A percentile compares a stretch with the other conserved stretches of the same genome.
Evolutionary conservation across 2,888 invertebrate genomes (phyloP).

Genomic region (Limnephilus auricula): DNA sequence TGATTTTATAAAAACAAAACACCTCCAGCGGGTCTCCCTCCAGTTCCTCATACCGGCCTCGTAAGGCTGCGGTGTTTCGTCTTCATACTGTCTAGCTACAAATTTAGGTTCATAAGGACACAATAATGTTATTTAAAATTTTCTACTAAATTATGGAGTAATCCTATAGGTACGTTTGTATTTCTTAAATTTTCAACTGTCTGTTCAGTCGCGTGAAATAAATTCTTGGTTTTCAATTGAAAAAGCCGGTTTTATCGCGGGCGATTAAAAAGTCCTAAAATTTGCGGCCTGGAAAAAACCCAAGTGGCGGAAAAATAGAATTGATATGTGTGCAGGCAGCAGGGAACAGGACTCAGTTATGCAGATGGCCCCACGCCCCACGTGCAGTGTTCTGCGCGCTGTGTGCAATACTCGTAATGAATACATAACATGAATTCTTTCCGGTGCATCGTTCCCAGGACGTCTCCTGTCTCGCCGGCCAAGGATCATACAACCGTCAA

Average conservation of each 20-base stretch:
- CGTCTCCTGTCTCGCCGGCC: neutral
- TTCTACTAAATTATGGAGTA: neutral
- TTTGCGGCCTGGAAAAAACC: neutral
- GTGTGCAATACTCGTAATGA: constrained; percentile 14
- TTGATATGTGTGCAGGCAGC: neutral
- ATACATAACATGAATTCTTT: constrained; percentile 32
- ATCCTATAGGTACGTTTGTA: no score
- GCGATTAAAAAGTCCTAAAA: no score
- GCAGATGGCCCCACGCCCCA: neutral
- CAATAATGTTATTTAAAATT: neutral
- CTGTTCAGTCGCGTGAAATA: neutral
- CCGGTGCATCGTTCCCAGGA: constrained; percentile 42
- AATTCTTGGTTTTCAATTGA: neutral
- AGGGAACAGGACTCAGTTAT: neutral
- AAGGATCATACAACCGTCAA: neutral
- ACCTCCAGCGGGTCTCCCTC: neutral
- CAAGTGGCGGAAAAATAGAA: neutral
- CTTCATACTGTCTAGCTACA: neutral
- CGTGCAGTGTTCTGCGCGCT: neutral
- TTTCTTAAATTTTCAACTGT: neutral
- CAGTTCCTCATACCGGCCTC: neutral
- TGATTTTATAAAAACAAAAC: neutral
- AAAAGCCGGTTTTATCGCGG: no score
- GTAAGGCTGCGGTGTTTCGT: neutral
- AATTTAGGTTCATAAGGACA: neutral